Conservation (phyloP, 2,888 invertebrate species). For the Cataglyphis livida region DNA sequence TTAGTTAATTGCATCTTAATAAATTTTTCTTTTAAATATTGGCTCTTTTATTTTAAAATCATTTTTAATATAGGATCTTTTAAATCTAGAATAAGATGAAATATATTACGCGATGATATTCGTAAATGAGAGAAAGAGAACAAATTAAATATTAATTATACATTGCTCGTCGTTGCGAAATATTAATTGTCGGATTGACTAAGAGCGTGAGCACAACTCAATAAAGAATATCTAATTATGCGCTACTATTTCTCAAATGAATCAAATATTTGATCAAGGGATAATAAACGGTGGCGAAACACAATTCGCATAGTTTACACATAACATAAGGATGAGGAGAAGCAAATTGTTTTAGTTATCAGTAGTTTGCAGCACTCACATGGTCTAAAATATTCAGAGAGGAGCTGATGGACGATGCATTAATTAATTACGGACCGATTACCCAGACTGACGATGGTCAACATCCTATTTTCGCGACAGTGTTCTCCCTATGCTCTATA, state of each 20-base stretch:
- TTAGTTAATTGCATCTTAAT: neutral
- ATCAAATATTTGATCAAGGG: conserved; percentile 42
- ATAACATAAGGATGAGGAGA: conserved; percentile 51
- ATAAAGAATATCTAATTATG: neutral
- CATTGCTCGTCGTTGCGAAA: neutral
- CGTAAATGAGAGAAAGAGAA: neutral
- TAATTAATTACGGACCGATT: conserved; percentile 75
- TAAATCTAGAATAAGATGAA: neutral
- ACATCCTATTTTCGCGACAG: conserved; percentile 70
- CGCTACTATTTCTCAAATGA: conserved; percentile 16
- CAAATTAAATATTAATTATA: conserved; percentile 2
- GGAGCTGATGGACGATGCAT: conserved; percentile 69
- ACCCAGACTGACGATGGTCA: conserved; percentile 62
- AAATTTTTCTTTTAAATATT: neutral
- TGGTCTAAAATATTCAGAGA: conserved; percentile 68
- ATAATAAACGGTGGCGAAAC: conserved; percentile 8
- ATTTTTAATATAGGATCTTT: neutral
- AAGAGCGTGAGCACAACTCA: neutral
- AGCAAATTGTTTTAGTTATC: conserved; percentile 72
- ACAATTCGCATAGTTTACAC: conserved; percentile 4
- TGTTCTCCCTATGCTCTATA: conserved; percentile 43
- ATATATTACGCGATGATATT: neutral
- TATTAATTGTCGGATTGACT: conserved; percentile 10
- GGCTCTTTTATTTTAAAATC: neutral
- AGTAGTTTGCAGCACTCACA: conserved; percentile 68